Percentiles rank a stretch among this genome's conserved stretches.
These are phyloP conservation scores for Diplogasteroides magnus DNA, from an alignment of 1,140 invertebrate species.

Conservation along the genomic window DNA sequence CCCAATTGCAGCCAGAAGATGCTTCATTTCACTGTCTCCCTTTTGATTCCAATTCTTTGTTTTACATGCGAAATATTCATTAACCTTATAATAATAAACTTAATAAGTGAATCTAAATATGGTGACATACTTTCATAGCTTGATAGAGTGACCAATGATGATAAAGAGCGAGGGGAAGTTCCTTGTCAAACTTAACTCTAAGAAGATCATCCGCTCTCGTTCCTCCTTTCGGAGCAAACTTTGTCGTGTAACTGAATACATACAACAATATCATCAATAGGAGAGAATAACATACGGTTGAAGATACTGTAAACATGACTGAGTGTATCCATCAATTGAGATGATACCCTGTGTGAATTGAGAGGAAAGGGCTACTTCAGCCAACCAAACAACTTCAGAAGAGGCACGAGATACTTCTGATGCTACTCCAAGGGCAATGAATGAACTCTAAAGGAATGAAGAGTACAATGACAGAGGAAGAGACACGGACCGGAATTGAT, in stretches of 20 bases:
- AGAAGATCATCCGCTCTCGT: not conserved
- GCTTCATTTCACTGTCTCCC: not conserved
- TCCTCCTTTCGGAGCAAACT: not conserved
- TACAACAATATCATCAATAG: not conserved
- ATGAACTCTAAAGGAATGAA: not conserved
- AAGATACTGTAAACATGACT: not conserved
- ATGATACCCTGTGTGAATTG: not conserved
- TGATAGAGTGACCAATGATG: not conserved
- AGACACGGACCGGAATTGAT: not conserved
- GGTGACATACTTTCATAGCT: not conserved
- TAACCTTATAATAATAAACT: not conserved
- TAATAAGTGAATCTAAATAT: too few species aligned
- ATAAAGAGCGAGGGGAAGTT: not conserved
- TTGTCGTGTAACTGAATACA: not conserved
- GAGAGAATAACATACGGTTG: not conserved
- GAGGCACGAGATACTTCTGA: not conserved
- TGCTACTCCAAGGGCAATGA: not conserved
- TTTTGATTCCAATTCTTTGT: slow-evolving; percentile 1
- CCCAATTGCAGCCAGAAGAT: not conserved
- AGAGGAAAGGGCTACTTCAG: not conserved
- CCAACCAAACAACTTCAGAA: not conserved
- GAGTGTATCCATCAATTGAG: not conserved
- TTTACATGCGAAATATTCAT: not conserved
- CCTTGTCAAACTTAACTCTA: not conserved
- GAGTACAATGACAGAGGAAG: not conserved